A percentile compares a stretch with the other conserved stretches of the same genome.
These are phyloP conservation scores for Pseudorectes ferrugineus DNA, from an alignment of 2,113 vertebrate species.

Conservation along the genomic window DNA sequence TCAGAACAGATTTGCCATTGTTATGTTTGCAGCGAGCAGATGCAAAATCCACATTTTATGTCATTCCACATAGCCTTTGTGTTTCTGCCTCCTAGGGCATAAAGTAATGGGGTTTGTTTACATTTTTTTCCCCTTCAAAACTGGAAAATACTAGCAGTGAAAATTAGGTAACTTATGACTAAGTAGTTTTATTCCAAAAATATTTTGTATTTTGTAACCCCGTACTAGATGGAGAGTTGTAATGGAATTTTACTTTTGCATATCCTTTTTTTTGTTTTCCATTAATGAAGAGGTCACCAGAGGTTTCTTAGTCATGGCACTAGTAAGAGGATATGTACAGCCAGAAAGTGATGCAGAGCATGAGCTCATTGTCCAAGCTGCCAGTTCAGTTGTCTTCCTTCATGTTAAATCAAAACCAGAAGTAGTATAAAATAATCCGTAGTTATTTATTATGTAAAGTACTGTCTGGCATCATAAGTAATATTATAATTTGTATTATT, in stretches of 20 bases:
- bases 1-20: slow-evolving; percentile 7
- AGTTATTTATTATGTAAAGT: background rate
- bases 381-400: background rate
- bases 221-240: background rate
- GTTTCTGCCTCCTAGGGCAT: background rate
- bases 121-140: background rate
- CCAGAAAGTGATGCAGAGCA: background rate
- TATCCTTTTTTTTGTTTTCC: background rate
- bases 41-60: background rate
- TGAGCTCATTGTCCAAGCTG: background rate
- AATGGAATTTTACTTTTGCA: background rate
- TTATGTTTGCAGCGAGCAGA: background rate
- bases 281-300: background rate
- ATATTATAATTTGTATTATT: background rate
- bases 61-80: background rate
- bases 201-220: background rate
- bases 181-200: background rate
- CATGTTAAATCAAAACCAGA: background rate
- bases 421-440: background rate
- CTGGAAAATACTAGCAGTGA: background rate
- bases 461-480: background rate
- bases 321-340: background rate
- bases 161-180: background rate
- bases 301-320: background rate
- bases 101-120: background rate